Percentiles rank a stretch among this genome's conserved stretches.
Evolutionary conservation across 2,113 vertebrate genomes (phyloP).

Genomic region (Saimiri boliviensis): DNA sequence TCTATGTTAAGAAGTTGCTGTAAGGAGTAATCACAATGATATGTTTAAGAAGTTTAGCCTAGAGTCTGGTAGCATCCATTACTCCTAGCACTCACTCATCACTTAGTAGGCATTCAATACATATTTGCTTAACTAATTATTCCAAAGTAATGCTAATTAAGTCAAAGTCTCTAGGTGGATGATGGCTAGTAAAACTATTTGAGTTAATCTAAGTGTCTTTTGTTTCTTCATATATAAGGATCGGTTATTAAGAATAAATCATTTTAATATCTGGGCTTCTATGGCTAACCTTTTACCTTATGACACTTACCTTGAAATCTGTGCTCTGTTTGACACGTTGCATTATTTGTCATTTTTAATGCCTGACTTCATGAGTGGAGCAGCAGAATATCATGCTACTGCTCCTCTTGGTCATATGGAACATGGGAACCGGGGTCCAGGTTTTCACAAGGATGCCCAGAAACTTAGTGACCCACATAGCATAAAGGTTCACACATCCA

Average conservation of each 20-base stretch:
- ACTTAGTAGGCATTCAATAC: background rate
- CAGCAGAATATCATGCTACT: background rate
- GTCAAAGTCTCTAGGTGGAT: background rate
- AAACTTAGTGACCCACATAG: background rate
- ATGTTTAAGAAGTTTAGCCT: background rate
- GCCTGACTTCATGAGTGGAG: background rate
- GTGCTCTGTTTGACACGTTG: background rate
- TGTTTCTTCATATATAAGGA: background rate
- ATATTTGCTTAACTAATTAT: slow-evolving; percentile 20
- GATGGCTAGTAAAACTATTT: background rate
- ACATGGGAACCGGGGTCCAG: background rate
- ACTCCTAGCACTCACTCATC: background rate
- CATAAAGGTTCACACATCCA: background rate
- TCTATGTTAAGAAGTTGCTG: background rate
- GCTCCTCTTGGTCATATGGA: background rate
- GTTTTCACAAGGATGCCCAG: background rate
- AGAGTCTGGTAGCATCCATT: background rate
- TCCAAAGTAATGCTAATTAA: background rate
- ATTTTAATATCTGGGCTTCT: background rate
- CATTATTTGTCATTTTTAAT: background rate
- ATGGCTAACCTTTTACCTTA: background rate
- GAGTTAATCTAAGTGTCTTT: background rate
- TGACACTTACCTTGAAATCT: background rate
- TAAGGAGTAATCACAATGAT: background rate
- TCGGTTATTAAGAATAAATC: background rate